A percentile compares a stretch with the other conserved stretches of the same genome.
These are phyloP conservation scores for Bembecia ichneumoniformis DNA, from an alignment of 2,888 invertebrate genomes.

Conservation along the genomic window DNA sequence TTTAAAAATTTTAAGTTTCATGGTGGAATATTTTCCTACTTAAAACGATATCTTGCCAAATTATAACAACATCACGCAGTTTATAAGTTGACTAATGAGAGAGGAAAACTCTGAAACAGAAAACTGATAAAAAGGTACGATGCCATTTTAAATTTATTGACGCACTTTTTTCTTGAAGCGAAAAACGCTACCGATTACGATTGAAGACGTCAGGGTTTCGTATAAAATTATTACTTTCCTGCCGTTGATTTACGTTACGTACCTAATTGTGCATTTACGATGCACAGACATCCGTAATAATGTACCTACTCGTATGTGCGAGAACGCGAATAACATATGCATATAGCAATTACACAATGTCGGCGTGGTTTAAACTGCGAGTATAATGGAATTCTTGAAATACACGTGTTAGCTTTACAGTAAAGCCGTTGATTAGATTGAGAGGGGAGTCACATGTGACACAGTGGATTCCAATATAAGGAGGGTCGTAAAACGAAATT, in stretches of 20 bases:
- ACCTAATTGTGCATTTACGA: conserved; percentile 1
- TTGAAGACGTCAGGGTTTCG: neutral
- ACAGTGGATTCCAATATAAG: no score
- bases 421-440: neutral
- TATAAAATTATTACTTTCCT: neutral
- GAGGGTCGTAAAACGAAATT: no score
- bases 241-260: neutral
- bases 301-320: neutral
- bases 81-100: conserved; percentile 15
- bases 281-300: conserved; percentile 1
- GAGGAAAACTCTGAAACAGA: neutral
- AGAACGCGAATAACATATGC: conserved; percentile 3
- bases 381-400: conserved; percentile 3
- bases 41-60: no score
- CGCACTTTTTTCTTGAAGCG: neutral
- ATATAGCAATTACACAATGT: conserved; percentile 5
- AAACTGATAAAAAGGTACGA: neutral
- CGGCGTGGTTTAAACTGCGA: conserved; percentile 1
- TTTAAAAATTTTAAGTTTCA: no score
- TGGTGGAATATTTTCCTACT: no score
- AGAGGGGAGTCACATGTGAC: neutral
- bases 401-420: neutral
- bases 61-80: no score
- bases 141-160: neutral
- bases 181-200: neutral